Percentiles rank a stretch among this genome's conserved stretches.
Evolutionary conservation across 2,888 invertebrate genomes (phyloP).

Genomic region (Tetragnatha montana): DNA sequence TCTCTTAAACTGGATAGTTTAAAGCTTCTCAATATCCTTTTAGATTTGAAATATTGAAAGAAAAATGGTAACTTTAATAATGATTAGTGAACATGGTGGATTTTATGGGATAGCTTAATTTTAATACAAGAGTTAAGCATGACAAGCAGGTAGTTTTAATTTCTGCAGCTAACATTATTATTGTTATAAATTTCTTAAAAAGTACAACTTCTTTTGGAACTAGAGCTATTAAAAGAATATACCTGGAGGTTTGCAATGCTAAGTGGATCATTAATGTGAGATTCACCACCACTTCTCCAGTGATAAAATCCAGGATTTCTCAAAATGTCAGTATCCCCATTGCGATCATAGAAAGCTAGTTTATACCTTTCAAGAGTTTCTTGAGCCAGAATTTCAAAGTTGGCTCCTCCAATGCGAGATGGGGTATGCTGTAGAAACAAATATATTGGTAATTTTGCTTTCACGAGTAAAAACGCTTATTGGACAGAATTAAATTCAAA

Average conservation of each 20-base stretch:
- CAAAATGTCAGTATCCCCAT: constrained; percentile 85
- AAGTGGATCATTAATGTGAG: constrained; percentile 96
- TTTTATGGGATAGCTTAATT: too few relatives aligned
- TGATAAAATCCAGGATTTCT: constrained; percentile 95
- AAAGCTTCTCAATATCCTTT: too few relatives aligned
- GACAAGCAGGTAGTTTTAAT: too few relatives aligned
- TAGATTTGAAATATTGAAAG: too few relatives aligned
- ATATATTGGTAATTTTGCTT: too few relatives aligned
- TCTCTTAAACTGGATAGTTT: too few relatives aligned
- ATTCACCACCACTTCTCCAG: constrained; percentile 98
- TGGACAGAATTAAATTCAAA: not conserved
- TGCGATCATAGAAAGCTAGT: constrained; percentile 83
- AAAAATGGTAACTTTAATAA: too few relatives aligned
- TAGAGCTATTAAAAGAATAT: constrained; percentile 42
- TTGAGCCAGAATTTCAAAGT: constrained; percentile 88
- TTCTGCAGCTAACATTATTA: too few relatives aligned
- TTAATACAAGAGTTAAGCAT: too few relatives aligned
- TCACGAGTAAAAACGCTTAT: not conserved
- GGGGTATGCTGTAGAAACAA: constrained; percentile 79
- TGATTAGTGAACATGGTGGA: too few relatives aligned
- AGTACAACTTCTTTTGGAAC: too few relatives aligned
- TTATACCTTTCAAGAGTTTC: constrained; percentile 90
- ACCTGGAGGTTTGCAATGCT: constrained; percentile 86
- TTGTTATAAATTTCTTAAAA: too few relatives aligned
- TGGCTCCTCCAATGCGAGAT: constrained; percentile 89